Percentiles rank a stretch among this genome's conserved stretches.
These are phyloP conservation scores for Syndactyla subalaris DNA, from an alignment of 2,797 vertebrate species.

Conservation along the genomic window DNA sequence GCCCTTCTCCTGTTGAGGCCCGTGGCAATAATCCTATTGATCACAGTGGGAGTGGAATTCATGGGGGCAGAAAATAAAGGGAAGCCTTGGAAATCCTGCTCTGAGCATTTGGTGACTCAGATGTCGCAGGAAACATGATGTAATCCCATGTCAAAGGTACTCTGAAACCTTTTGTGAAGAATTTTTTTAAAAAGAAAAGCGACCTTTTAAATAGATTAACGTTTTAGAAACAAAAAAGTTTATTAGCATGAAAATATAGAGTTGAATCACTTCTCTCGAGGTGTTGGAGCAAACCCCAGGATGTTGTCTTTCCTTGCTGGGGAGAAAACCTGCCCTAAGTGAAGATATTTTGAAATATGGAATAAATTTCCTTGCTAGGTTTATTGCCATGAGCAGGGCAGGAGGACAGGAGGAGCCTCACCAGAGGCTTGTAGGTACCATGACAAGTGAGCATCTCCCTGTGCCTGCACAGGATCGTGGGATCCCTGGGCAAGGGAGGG, in stretches of 20 bases:
- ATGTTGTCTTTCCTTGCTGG: constrained; percentile 17
- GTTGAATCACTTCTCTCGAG: neutral
- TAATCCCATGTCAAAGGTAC: constrained; percentile 23
- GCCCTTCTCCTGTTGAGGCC: neutral
- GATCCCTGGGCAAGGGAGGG: rapidly evolving
- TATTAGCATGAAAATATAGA: neutral
- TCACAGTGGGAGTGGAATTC: neutral
- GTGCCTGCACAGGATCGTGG: neutral
- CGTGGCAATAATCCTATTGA: constrained; percentile 21
- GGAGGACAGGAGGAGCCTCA: neutral
- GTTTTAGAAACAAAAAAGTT: neutral
- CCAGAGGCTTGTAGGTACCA: rapidly evolving
- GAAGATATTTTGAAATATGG: constrained; percentile 1
- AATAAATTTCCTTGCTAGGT: neutral
- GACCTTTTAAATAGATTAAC: constrained; percentile 48
- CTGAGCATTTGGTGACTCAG: constrained; percentile 37
- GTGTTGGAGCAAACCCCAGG: constrained; percentile 20
- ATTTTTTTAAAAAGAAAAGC: neutral
- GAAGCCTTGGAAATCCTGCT: constrained; percentile 35
- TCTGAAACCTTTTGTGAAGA: neutral
- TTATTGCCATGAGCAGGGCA: neutral
- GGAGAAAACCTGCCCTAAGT: neutral
- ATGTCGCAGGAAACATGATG: constrained; percentile 44
- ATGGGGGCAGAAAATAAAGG: constrained; percentile 24
- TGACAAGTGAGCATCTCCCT: neutral